Percentiles rank a stretch among this genome's conserved stretches.
Evolutionary conservation across 1,140 invertebrate genomes (phyloP).

Genomic region (Calliphora vicina): DNA sequence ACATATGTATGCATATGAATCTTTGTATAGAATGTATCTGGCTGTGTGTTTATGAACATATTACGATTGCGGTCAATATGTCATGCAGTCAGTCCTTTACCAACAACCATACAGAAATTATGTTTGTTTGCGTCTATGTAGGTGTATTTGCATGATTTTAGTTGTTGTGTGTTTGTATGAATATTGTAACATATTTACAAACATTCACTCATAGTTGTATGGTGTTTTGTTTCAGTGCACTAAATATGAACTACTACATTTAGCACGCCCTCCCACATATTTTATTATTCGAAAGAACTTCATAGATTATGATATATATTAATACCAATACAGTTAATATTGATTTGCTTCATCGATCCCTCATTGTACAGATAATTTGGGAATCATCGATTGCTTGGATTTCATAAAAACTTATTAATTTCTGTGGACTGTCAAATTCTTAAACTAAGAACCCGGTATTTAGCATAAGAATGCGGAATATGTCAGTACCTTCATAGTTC

Average conservation of each 20-base stretch:
- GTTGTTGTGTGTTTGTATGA: not conserved
- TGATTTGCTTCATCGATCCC: too few relatives aligned
- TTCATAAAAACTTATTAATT: too few relatives aligned
- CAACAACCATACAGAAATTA: not conserved
- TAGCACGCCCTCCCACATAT: not conserved
- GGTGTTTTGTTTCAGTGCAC: not conserved
- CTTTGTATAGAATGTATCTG: not conserved
- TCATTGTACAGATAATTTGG: too few relatives aligned
- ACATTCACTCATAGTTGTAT: constrained; percentile 10
- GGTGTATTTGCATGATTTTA: not conserved
- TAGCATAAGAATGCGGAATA: too few relatives aligned
- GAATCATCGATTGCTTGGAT: too few relatives aligned
- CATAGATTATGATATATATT: too few relatives aligned
- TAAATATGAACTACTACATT: not conserved
- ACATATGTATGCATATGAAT: not conserved
- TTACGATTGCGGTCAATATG: constrained; percentile 15
- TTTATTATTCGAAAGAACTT: too few relatives aligned
- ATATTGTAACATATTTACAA: not conserved
- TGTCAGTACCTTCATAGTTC: too few relatives aligned
- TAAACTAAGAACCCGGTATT: too few relatives aligned
- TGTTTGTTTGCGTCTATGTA: not conserved
- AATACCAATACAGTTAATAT: too few relatives aligned
- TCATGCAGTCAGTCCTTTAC: constrained; percentile 9
- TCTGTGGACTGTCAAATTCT: too few relatives aligned
- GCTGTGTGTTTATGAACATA: not conserved